phyloP scores from a whole-genome alignment of 2,888 invertebrate species.

The Brenthis ino region DNA sequence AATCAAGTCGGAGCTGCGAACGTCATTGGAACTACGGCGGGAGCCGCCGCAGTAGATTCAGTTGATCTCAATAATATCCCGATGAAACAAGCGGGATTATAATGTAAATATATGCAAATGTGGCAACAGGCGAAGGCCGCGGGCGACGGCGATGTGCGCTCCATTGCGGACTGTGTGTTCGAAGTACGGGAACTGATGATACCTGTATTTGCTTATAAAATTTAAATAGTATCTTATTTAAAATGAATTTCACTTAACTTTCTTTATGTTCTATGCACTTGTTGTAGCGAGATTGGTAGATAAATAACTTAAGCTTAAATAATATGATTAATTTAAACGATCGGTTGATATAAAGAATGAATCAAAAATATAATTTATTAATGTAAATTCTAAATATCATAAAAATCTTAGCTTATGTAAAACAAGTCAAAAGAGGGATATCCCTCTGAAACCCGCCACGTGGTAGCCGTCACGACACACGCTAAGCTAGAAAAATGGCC shows the following conservation, averaged over 20 bases:
- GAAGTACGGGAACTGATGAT: background rate
- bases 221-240: too few relatives aligned
- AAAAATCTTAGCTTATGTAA: too few relatives aligned
- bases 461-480: conserved; percentile 24
- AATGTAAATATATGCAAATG: conserved; percentile 76
- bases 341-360: too few relatives aligned
- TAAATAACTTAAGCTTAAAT: too few relatives aligned
- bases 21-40: conserved; percentile 46
- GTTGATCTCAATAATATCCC: conserved; percentile 51
- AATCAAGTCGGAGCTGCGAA: conserved; percentile 31
- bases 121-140: conserved; percentile 47
- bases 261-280: too few relatives aligned
- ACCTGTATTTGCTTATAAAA: too few relatives aligned
- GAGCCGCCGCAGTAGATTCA: conserved; percentile 34
- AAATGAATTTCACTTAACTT: too few relatives aligned
- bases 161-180: background rate
- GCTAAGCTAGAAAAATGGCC: conserved; percentile 53
- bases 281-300: too few relatives aligned
- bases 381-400: too few relatives aligned
- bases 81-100: conserved; percentile 62
- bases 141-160: conserved; percentile 49
- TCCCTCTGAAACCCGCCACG: background rate
- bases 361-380: too few relatives aligned
- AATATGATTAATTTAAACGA: too few relatives aligned
- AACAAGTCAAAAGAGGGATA: background rate